Base-by-base conservation (phyloP, 2,113 vertebrate genomes). In the Paramormyrops kingsleyae region DNA sequence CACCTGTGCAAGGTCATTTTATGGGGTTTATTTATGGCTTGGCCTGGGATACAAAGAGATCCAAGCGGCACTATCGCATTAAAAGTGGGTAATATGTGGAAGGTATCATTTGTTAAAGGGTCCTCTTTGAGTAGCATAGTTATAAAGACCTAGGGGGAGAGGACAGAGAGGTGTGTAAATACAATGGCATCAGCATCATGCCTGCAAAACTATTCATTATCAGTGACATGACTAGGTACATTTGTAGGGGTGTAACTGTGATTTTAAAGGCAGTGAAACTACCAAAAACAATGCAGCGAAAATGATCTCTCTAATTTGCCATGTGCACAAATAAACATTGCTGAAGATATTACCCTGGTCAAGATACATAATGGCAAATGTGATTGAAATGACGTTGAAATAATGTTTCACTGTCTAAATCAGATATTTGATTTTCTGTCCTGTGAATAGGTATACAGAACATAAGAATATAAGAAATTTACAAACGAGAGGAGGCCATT, bases 1-100 rank as follows among this genome's bases (percentile, higher is more conserved):
- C 56, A 39, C 84, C 46, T 19, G 6, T 59, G 53, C 84, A 89
- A 90, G 89, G 89, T 90, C 83, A 90, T 15, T 44, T 50, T 74
- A 85, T 74, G 59, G 21, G 39, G 52, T 27, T 27, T 53, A 89
- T 85, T 85, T 62, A 89, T 90, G 89, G 89, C 49, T 15, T 7
- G 1, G 7, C 27, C 52, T 27, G 5, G 42, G 47, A 15, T n/a
- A 80, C 74, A 84, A 53, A 89, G 52, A 89, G 80, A 46, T 24
- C 7, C 59, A 42, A 59, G 89, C 19, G 80, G 24, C 52, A 46
- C 50, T 24, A 77, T 83, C n/a, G 50, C 47, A 84, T 59, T 80
- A 84, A 77, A 42, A 89, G 52, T 21, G 44, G 24, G 56, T 50
- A 89, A 44, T 47, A 44, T 24, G 42, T 56, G 44, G 39, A 85